Evolutionary conservation across 2,888 invertebrate species (phyloP).

Genomic region (Yponomeuta malinellus): DNA sequence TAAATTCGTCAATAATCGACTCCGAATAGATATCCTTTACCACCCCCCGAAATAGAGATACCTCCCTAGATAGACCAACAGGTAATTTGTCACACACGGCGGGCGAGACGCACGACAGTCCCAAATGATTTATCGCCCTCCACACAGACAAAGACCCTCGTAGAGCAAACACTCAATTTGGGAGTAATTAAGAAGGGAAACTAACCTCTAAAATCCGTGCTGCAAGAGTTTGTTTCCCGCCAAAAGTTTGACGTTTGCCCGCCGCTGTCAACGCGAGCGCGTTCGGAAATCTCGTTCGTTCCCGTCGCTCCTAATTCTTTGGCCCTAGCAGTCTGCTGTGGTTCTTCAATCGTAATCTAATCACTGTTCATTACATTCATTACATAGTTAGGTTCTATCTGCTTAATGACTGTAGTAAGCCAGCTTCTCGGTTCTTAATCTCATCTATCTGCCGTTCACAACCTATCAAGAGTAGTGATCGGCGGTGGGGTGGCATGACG

Average conservation of each 20-base stretch:
- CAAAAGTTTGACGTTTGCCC: conserved; percentile 44
- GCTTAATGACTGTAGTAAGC: too few relatives aligned
- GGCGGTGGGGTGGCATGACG: too few relatives aligned
- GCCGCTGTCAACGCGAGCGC: conserved; percentile 42
- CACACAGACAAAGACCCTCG: conserved; percentile 58
- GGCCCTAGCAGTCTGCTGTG: too few relatives aligned
- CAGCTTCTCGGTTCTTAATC: too few relatives aligned
- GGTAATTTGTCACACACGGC: conserved; percentile 68
- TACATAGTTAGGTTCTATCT: too few relatives aligned
- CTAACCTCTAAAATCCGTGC: conserved; percentile 43
- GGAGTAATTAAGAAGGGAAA: conserved; percentile 50
- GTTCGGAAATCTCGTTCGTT: conserved; percentile 30
- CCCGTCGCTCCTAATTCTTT: too few relatives aligned
- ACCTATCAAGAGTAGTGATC: too few relatives aligned
- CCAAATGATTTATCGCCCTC: conserved; percentile 63
- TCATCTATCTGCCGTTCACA: too few relatives aligned
- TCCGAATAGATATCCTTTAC: not conserved
- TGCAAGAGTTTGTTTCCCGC: conserved; percentile 53
- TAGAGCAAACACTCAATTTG: conserved; percentile 63
- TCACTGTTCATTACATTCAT: too few relatives aligned
- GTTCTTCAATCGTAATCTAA: too few relatives aligned
- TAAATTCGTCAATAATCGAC: conserved; percentile 6
- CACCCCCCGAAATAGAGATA: not conserved
- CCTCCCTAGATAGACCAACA: conserved; percentile 3
- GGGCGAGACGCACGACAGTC: conserved; percentile 53